A percentile compares a stretch with the other conserved stretches of the same genome.
These are phyloP conservation scores for Ditylenchus dipsaci DNA, from an alignment of 1,140 invertebrate species.

Conservation along the genomic window DNA sequence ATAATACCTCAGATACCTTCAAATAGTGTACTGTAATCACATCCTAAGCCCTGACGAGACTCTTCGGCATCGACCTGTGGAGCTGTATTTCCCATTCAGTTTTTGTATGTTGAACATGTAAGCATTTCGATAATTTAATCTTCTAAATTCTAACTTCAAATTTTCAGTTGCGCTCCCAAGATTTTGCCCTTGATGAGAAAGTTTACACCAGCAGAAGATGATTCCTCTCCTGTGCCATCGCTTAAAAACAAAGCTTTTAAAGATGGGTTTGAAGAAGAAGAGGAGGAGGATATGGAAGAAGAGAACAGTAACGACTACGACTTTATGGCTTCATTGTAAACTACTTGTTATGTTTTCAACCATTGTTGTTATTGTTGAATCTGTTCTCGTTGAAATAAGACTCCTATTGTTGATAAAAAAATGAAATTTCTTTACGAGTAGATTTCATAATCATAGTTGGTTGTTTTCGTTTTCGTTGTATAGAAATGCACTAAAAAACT, in stretches of 20 bases:
- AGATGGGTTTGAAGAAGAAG: not conserved
- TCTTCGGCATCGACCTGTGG: constrained; percentile 11
- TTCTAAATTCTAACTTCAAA: not conserved
- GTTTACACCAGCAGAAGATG: not conserved
- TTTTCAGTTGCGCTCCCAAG: constrained; percentile 11
- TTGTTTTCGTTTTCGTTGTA: too few species aligned
- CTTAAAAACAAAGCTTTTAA: not conserved
- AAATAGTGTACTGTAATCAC: constrained; percentile 10
- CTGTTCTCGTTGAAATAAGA: too few species aligned
- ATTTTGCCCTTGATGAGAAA: constrained; percentile 7
- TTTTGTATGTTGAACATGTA: constrained; percentile 20
- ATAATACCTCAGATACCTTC: constrained; percentile 17
- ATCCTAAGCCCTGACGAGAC: not conserved
- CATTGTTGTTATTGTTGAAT: too few species aligned
- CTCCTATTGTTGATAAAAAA: too few species aligned
- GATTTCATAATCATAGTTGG: too few species aligned
- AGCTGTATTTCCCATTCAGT: constrained; percentile 24
- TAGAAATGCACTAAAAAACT: too few species aligned
- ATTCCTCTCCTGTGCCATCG: not conserved
- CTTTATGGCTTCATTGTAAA: not conserved
- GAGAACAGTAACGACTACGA: constrained; percentile 4
- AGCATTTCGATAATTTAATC: not conserved
- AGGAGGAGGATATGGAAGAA: not conserved
- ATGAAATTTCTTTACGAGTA: too few species aligned
- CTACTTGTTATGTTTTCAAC: too few species aligned